A percentile compares a stretch with the other conserved stretches of the same genome.
Conservation (phyloP, 2,113 vertebrate species). For the Stegastes partitus region DNA sequence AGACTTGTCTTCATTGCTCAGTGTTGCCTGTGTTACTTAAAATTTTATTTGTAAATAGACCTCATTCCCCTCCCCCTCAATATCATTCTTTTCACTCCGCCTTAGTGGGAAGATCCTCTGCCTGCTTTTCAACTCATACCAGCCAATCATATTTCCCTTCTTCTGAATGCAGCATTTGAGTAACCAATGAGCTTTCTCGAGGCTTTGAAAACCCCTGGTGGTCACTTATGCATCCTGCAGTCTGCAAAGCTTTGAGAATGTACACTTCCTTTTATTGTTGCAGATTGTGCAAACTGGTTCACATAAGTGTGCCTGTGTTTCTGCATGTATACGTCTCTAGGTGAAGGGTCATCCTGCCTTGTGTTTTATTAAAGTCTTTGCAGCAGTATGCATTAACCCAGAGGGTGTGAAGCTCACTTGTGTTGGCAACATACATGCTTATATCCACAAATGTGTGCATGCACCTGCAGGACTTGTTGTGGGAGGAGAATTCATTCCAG, state of each 20-base stretch:
- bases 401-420: background rate
- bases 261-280: conserved; percentile 26
- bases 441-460: background rate
- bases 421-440: background rate
- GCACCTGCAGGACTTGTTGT: background rate
- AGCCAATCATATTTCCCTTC: conserved; percentile 64
- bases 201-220: conserved; percentile 49
- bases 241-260: conserved; percentile 33
- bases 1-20: background rate
- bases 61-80: conserved; percentile 26
- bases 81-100: conserved; percentile 16
- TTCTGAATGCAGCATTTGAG: conserved; percentile 72
- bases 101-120: conserved; percentile 15
- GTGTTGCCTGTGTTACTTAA: conserved; percentile 53
- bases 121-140: conserved; percentile 22
- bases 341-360: conserved; percentile 4
- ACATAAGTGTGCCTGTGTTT: background rate
- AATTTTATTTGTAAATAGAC: conserved; percentile 74
- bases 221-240: conserved; percentile 44
- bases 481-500: no score
- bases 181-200: conserved; percentile 63
- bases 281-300: conserved; percentile 31
- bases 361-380: background rate
- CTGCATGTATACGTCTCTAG: background rate
- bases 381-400: background rate